Percentiles rank a stretch among this genome's conserved stretches.
Evolutionary conservation across 2,797 vertebrate genomes (phyloP).

Genomic region (Rhinoraja longicauda): DNA sequence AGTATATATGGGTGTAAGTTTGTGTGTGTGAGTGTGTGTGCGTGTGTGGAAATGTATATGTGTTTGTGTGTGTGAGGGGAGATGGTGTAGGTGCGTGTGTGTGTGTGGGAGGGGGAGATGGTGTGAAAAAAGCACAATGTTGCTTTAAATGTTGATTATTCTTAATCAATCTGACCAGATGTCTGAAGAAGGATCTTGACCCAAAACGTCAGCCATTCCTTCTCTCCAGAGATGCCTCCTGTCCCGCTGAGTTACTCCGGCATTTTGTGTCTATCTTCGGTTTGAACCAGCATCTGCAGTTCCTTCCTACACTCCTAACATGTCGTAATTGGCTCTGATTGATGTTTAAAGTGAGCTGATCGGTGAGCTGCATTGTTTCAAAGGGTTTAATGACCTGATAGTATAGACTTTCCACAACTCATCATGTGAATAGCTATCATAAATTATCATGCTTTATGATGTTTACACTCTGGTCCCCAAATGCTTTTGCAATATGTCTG

Average conservation of each 20-base stretch:
- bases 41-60: not conserved
- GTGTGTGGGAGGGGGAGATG: not conserved
- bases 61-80: not conserved
- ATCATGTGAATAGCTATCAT: not conserved
- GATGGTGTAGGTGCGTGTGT: no score
- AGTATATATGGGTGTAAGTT: no score
- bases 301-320: not conserved
- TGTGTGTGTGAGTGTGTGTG: no score
- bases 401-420: not conserved
- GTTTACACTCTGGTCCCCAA: not conserved
- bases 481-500: not conserved
- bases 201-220: no score
- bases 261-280: no score
- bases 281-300: no score
- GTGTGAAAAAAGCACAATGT: not conserved
- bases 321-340: not conserved
- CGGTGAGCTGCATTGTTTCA: not conserved
- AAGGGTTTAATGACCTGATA: not conserved
- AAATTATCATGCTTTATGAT: slow-evolving; percentile 13
- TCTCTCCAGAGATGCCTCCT: no score
- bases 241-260: no score
- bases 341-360: not conserved
- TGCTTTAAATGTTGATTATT: not conserved
- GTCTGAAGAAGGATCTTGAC: no score
- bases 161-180: not conserved